Evolutionary conservation across 2,797 vertebrate genomes (phyloP).

Genomic region (Trematomus bernacchii): DNA sequence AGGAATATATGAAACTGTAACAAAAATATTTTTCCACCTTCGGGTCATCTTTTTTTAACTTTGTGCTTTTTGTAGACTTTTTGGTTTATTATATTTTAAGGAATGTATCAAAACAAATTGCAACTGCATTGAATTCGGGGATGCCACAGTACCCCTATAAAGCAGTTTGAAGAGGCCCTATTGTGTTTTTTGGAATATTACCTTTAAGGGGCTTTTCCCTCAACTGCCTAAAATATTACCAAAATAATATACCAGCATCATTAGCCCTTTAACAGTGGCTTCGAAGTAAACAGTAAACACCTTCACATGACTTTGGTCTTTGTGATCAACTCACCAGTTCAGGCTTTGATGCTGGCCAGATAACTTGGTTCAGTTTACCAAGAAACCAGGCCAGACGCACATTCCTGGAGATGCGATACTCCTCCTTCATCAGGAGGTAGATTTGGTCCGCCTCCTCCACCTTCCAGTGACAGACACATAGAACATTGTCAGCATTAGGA

Average conservation of each 20-base stretch:
- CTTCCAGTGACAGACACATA: neutral
- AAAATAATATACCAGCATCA: neutral
- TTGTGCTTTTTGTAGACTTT: neutral
- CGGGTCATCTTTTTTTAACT: neutral
- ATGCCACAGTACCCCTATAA: too few relatives aligned
- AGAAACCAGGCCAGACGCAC: constrained; percentile 10
- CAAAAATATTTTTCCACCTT: neutral
- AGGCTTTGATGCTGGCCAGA: constrained; percentile 15
- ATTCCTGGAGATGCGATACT: constrained; percentile 4
- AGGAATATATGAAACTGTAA: neutral
- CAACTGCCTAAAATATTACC: too few relatives aligned
- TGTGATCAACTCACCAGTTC: constrained; percentile 1
- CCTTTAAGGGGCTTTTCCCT: too few relatives aligned
- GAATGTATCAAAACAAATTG: neutral
- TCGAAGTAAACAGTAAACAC: neutral
- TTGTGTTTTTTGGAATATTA: too few relatives aligned
- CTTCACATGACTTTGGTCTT: neutral
- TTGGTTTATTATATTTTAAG: neutral
- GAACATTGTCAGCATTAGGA: neutral
- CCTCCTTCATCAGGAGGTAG: constrained; percentile 15
- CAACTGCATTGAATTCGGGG: neutral
- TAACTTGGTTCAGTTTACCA: constrained; percentile 18
- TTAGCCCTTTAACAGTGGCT: neutral
- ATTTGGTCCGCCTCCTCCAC: constrained; percentile 23
- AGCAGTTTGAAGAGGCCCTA: too few relatives aligned